phyloP scores from a whole-genome alignment of 2,888 invertebrate species.

The Adineta ricciae region DNA sequence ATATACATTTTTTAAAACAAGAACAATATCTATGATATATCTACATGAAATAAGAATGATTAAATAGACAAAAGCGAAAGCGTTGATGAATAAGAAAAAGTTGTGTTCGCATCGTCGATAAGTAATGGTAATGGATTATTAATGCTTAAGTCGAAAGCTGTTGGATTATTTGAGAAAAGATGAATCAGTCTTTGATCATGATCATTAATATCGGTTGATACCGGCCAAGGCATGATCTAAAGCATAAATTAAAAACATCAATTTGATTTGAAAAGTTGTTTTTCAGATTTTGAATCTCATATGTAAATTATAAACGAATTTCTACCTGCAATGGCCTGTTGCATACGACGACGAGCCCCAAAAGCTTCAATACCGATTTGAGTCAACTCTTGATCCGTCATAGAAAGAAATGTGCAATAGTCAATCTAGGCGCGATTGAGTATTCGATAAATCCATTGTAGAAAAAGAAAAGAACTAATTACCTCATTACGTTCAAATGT shows the following conservation, averaged over 20 bases:
- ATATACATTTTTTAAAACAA: not conserved
- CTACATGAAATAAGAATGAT: not conserved
- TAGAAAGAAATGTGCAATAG: not conserved
- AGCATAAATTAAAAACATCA: not conserved
- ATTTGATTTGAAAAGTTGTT: too few species aligned
- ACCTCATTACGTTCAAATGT: slow-evolving; percentile 17
- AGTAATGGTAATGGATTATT: not conserved
- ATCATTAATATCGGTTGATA: not conserved
- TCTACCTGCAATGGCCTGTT: slow-evolving; percentile 1
- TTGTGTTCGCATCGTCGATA: not conserved
- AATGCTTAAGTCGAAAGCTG: slow-evolving; percentile 5
- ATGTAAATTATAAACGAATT: too few species aligned
- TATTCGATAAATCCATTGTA: too few species aligned
- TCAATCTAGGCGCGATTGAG: not conserved
- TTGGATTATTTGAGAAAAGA: not conserved
- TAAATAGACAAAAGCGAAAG: not conserved
- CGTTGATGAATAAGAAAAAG: not conserved
- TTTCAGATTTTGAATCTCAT: too few species aligned
- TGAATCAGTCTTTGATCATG: not conserved
- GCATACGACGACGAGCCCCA: slow-evolving; percentile 8
- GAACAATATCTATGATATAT: not conserved
- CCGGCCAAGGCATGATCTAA: not conserved
- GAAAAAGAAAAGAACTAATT: not conserved
- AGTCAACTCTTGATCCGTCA: slow-evolving; percentile 1
- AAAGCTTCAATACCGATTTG: slow-evolving; percentile 22